Evolutionary conservation across 1,140 invertebrate species (phyloP).

Genomic region (Bombus fervidus): DNA sequence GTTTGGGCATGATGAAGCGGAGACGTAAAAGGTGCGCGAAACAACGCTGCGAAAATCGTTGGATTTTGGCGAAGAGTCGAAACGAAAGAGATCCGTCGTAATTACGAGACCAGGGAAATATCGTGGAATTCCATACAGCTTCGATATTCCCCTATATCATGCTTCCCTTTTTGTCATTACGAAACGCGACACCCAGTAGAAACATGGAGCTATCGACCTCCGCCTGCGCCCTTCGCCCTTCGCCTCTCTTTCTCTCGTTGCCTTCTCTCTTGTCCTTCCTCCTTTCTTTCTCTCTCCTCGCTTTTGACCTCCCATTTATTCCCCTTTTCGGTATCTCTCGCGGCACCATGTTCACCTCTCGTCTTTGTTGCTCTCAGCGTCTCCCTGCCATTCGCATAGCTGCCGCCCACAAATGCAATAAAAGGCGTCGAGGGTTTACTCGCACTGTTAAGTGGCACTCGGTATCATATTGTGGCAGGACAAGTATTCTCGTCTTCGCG

Average conservation of each 20-base stretch:
- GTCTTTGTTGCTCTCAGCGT: slow-evolving; percentile 33
- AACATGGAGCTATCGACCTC: slow-evolving; percentile 50
- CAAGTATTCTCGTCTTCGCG: slow-evolving; percentile 59
- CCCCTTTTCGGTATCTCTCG: background rate
- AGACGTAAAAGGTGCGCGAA: background rate
- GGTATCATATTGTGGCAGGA: slow-evolving; percentile 73
- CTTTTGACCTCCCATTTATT: background rate
- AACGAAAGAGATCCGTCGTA: slow-evolving; percentile 41
- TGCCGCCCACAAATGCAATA: slow-evolving; percentile 71
- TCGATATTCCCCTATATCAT: background rate
- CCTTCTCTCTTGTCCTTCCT: background rate
- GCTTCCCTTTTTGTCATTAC: slow-evolving; percentile 42
- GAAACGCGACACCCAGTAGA: slow-evolving; percentile 57
- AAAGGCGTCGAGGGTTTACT: slow-evolving; percentile 76
- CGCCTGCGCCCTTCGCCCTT: background rate
- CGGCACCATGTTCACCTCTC: background rate
- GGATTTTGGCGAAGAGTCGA: background rate
- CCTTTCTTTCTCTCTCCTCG: background rate
- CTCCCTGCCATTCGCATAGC: slow-evolving; percentile 34
- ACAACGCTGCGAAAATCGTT: background rate
- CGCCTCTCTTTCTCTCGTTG: background rate
- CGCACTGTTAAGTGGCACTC: slow-evolving; percentile 71
- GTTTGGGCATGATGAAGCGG: background rate
- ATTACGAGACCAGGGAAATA: slow-evolving; percentile 53
- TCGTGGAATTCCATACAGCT: slow-evolving; percentile 50